Percentiles rank a stretch among this genome's conserved stretches.
These are phyloP conservation scores for Ennomos quercinarius DNA, from an alignment of 2,888 invertebrate genomes.

Conservation along the genomic window DNA sequence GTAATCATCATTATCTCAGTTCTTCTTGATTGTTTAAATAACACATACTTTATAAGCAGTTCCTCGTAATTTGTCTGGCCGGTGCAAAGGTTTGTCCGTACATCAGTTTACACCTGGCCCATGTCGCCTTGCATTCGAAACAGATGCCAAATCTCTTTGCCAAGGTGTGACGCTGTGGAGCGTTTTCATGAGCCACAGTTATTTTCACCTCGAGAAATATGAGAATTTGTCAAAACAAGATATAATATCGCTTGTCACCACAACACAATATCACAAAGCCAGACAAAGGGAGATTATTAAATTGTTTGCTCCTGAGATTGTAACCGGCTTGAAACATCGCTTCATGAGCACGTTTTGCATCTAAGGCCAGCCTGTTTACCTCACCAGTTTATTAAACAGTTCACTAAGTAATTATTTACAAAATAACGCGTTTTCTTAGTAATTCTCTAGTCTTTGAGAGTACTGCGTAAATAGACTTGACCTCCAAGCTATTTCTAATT, in stretches of 20 bases:
- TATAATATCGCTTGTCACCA: slow-evolving; percentile 17
- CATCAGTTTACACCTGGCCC: slow-evolving; percentile 48
- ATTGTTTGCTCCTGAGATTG: slow-evolving; percentile 20
- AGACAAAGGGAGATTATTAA: slow-evolving; percentile 25
- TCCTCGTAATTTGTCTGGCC: slow-evolving; percentile 7
- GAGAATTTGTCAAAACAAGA: slow-evolving; percentile 36
- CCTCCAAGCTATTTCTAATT: slow-evolving; percentile 1
- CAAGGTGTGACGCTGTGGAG: slow-evolving; percentile 60
- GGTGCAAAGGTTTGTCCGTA: slow-evolving; percentile 22
- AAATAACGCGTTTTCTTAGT: not conserved
- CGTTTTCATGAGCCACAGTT: slow-evolving; percentile 45
- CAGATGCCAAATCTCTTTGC: slow-evolving; percentile 64
- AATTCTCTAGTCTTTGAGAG: not conserved
- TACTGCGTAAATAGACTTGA: not conserved
- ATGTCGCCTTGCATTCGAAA: slow-evolving; percentile 29
- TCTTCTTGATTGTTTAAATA: not conserved
- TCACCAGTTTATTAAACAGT: slow-evolving; percentile 6
- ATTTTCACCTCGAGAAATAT: slow-evolving; percentile 48
- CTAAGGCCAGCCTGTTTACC: not conserved
- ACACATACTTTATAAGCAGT: slow-evolving; percentile 1
- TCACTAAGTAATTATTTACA: not conserved
- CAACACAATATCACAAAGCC: slow-evolving; percentile 17
- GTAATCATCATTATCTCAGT: too few species aligned
- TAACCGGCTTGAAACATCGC: slow-evolving; percentile 13
- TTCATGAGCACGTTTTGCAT: slow-evolving; percentile 20